Conservation (phyloP, 2,113 vertebrate genomes). For the Lamprologus lemairii region DNA sequence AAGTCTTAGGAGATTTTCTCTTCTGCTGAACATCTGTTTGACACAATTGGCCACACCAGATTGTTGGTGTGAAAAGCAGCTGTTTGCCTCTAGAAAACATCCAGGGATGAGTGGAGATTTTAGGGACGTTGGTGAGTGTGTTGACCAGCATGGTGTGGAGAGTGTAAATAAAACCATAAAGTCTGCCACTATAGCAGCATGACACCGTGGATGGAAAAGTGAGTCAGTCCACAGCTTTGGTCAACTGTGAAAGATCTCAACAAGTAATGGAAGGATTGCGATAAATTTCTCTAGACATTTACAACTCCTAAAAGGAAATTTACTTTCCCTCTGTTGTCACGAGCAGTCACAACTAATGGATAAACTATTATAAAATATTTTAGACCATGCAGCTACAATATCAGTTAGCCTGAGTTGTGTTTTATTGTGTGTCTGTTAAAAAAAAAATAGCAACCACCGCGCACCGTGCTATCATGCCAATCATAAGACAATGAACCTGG, state of each 20-base stretch:
- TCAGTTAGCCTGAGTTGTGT: background rate
- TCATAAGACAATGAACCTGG: background rate
- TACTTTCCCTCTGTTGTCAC: background rate
- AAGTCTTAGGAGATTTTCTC: background rate
- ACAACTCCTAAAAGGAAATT: background rate
- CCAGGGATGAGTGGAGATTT: background rate
- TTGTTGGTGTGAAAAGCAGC: constrained; percentile 40
- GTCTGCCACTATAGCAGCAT: background rate
- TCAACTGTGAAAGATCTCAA: background rate
- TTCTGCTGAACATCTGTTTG: constrained; percentile 46
- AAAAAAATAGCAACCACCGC: background rate
- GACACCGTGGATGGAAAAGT: no score
- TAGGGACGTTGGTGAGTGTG: background rate
- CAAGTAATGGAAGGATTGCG: background rate
- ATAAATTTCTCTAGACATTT: background rate
- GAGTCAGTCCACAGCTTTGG: background rate
- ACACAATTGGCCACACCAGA: background rate
- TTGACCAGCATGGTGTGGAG: background rate
- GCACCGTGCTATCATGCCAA: background rate
- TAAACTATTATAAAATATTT: background rate
- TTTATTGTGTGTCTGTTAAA: background rate
- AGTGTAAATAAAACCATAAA: background rate
- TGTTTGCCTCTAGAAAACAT: constrained; percentile 50
- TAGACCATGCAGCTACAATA: background rate
- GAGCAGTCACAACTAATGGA: background rate